Evolutionary conservation across 2,113 vertebrate genomes (phyloP), one percentile per base, ranked within the genome.

Genomic region (Thamnophis sirtalis): DNA sequence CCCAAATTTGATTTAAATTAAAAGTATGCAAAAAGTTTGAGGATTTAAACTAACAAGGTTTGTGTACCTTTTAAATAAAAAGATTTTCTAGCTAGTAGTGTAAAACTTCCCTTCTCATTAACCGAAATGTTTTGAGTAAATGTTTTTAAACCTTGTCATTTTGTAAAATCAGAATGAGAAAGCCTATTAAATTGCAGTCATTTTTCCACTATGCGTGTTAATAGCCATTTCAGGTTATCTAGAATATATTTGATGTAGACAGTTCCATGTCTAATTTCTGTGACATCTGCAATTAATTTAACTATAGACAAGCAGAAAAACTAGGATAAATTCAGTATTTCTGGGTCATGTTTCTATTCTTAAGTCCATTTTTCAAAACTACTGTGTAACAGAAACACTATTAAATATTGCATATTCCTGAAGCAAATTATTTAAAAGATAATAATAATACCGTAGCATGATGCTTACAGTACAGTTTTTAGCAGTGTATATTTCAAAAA

Each of bases 401-500:
- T 63, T 90, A 91, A 90, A 91, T 92, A 85, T 85, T 91, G 93
- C 89, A 26, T 21, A 95, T 95, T 95, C 96, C 93, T 94, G 91
- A 95, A 94, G 93, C 93, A 91, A 95, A 89, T 92, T 60, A 91
- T 91, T 91, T 88, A 3, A 9, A 26, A 26, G 24, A 58, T 24
- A 0, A 60, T 9, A 84, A 51, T 93, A 90, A 87, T 89, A 88
- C 63, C 84, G 43, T 93, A n/a, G n/a, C 90, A 55, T 93, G 90
- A 55, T 93, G 90, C 68, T 95, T 93, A 84, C 89, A 8, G 0
- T 84, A 51, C 43, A 91, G 92, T 93, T 92, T 13, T 0, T 68
- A 88, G 91, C 84, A 54, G 24, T 93, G 54, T n/a, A 9, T 87
- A 33, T 0, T 0, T 89, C 24, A 92, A 84, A 60, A 6, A 68